These are phyloP conservation scores for Dugesia japonica DNA, from an alignment of 2,888 invertebrate genomes.

Conservation along the genomic window DNA sequence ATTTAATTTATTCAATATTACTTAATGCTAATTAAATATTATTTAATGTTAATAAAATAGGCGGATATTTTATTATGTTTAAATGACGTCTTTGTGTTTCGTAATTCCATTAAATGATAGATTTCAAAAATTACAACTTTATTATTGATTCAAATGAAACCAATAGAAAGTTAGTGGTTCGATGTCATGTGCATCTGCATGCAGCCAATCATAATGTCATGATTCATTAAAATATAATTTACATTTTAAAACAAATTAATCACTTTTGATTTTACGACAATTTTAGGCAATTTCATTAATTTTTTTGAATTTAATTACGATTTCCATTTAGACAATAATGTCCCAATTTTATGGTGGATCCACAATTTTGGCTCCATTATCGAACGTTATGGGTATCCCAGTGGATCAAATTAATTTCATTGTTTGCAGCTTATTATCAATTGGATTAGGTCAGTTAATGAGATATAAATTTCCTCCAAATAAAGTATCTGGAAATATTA, in stretches of 20 bases:
- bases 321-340: too few relatives aligned
- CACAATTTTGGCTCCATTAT: not conserved
- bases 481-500: not conserved
- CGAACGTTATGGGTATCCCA: not conserved
- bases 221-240: not conserved
- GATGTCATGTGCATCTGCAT: conserved; percentile 7
- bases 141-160: not conserved
- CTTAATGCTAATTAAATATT: too few relatives aligned
- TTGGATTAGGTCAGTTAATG: conserved; percentile 29
- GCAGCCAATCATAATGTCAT: not conserved
- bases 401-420: conserved; percentile 41
- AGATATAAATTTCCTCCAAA: conserved; percentile 26
- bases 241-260: not conserved
- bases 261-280: not conserved
- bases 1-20: too few relatives aligned
- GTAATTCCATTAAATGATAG: too few relatives aligned
- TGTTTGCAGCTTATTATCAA: conserved; percentile 36
- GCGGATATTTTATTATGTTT: too few relatives aligned
- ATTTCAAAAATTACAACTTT: too few relatives aligned
- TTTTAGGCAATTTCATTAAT: too few relatives aligned
- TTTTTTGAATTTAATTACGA: too few relatives aligned
- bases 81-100: too few relatives aligned
- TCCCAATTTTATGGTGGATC: conserved; percentile 1
- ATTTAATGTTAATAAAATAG: too few relatives aligned
- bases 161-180: not conserved